Conservation (phyloP, 2,888 invertebrate genomes). For the Leptothorax acervorum region DNA sequence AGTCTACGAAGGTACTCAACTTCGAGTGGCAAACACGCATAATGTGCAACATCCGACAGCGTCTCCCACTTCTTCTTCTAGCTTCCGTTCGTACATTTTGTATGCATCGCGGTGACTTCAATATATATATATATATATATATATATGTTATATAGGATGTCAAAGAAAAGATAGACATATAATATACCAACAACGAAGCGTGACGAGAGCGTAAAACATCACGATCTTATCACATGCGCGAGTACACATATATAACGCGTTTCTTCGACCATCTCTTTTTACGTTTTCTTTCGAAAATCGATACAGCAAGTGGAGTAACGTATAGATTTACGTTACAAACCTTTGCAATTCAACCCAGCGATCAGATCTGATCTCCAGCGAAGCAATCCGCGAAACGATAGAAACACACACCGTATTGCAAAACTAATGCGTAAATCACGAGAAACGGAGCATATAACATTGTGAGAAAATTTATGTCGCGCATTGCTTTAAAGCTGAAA, state of each 20-base stretch:
- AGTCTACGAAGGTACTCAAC: slow-evolving; percentile 17
- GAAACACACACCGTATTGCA: neutral
- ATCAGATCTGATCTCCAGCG: no score
- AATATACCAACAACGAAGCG: neutral
- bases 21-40: slow-evolving; percentile 42
- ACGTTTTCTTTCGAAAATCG: neutral
- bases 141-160: neutral
- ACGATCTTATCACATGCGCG: slow-evolving; percentile 1
- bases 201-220: slow-evolving; percentile 30
- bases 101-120: slow-evolving; percentile 32
- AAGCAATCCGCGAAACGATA: neutral
- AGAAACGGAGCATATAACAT: neutral
- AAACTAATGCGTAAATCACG: slow-evolving; percentile 14
- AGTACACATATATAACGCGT: no score
- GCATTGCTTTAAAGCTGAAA: neutral
- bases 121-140: neutral
- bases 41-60: slow-evolving; percentile 40
- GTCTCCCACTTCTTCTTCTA: slow-evolving; percentile 33
- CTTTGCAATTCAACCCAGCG: neutral
- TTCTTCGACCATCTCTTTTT: neutral
- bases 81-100: slow-evolving; percentile 31
- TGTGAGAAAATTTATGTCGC: neutral
- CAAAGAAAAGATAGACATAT: slow-evolving; percentile 16
- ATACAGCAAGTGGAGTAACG: neutral
- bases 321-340: slow-evolving; percentile 4